These are phyloP conservation scores for Champsocephalus gunnari DNA, from an alignment of 2,797 vertebrate species.

Conservation along the genomic window DNA sequence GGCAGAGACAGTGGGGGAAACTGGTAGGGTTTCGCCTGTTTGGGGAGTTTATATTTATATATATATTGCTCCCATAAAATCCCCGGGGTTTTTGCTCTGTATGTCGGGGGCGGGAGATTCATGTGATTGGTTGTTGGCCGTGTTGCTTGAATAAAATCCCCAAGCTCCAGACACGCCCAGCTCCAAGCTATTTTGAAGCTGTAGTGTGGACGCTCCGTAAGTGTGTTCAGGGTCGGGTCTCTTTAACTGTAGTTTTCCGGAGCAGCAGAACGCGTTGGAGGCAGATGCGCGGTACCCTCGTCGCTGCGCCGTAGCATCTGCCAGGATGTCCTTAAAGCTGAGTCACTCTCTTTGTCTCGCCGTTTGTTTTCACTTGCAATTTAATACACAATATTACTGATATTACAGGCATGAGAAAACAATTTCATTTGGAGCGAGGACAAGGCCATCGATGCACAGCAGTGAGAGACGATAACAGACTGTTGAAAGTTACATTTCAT, in stretches of 20 bases:
- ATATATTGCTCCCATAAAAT: too few relatives aligned
- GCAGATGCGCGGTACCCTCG: constrained; percentile 5
- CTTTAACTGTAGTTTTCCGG: constrained; percentile 8
- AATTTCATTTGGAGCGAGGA: constrained; percentile 75
- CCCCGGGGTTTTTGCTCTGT: too few relatives aligned
- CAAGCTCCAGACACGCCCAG: too few relatives aligned
- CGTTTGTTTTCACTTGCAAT: constrained; percentile 67
- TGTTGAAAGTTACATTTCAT: constrained; percentile 78
- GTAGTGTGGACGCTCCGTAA: too few relatives aligned
- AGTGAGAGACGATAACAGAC: constrained; percentile 74
- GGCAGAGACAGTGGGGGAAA: too few relatives aligned
- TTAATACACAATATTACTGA: constrained; percentile 76
- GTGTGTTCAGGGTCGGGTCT: not conserved
- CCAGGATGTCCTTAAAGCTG: constrained; percentile 52
- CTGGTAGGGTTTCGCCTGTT: too few relatives aligned
- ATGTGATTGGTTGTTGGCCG: too few relatives aligned
- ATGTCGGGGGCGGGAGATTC: too few relatives aligned
- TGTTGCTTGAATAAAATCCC: too few relatives aligned
- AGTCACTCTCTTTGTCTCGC: constrained; percentile 53
- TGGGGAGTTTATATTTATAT: too few relatives aligned
- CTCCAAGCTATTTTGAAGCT: too few relatives aligned
- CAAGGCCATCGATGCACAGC: constrained; percentile 75
- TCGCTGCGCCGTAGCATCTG: constrained; percentile 28
- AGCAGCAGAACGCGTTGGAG: not conserved
- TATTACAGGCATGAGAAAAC: constrained; percentile 77